Evolutionary conservation across 2,113 vertebrate species (phyloP).

Genomic region (Macquaria ambigua): DNA sequence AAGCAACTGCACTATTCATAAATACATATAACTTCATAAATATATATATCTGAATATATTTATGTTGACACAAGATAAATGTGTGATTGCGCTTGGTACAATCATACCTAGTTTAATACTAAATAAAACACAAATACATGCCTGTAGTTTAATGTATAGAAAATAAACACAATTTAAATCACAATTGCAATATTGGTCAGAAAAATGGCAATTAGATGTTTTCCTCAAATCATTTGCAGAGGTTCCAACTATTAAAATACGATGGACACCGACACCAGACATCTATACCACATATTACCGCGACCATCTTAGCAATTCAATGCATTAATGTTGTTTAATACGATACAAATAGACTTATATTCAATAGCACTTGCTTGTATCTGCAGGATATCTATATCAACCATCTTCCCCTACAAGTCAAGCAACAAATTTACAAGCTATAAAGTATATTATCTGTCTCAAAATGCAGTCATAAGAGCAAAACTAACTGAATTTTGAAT

Average conservation of each 20-base stretch:
- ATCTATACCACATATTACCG: background rate
- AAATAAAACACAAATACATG: background rate
- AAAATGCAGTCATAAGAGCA: background rate
- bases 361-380: background rate
- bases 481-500: slow-evolving; percentile 24
- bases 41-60: background rate
- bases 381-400: background rate
- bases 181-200: background rate
- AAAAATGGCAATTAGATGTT: background rate
- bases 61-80: background rate
- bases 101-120: background rate
- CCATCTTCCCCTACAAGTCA: background rate
- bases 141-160: background rate
- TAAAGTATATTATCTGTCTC: background rate
- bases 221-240: background rate
- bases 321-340: too few relatives aligned
- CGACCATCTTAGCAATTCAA: background rate
- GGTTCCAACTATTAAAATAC: background rate
- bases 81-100: background rate
- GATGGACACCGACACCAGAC: too few relatives aligned
- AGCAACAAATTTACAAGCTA: background rate
- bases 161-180: background rate
- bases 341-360: background rate
- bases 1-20: too few relatives aligned
- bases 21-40: too few relatives aligned